A percentile compares a stretch with the other conserved stretches of the same genome.
Evolutionary conservation across 2,888 invertebrate genomes (phyloP).

Genomic region (Paralinhomoeus sp.): DNA sequence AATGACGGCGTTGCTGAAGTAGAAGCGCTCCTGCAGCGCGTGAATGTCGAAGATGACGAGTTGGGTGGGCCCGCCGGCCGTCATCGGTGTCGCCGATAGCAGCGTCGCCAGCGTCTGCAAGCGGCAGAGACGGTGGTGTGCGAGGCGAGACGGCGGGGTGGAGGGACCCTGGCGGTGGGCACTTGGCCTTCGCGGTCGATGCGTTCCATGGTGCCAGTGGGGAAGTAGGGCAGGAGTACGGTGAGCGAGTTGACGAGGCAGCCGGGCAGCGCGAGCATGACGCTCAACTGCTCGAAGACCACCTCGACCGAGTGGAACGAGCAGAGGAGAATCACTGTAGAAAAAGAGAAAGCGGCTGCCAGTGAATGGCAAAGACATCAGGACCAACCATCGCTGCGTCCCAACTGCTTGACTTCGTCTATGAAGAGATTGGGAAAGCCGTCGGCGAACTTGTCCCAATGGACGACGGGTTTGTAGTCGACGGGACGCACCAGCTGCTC

Average conservation of each 20-base stretch:
- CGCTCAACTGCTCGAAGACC: conserved; percentile 29
- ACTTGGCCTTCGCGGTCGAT: conserved; percentile 29
- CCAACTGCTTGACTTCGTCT: conserved; percentile 26
- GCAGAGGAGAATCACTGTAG: conserved; percentile 28
- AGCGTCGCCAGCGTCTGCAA: conserved; percentile 26
- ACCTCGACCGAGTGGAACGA: conserved; percentile 28
- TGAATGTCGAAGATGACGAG: conserved; percentile 29
- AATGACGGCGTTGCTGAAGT: conserved; percentile 28
- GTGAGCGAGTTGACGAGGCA: conserved; percentile 27
- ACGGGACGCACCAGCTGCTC: conserved; percentile 20
- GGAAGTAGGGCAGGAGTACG: conserved; percentile 29
- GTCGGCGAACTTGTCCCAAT: conserved; percentile 28
- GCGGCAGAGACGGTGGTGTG: too few relatives aligned
- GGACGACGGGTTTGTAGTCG: conserved; percentile 10
- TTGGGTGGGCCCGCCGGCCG: conserved; percentile 28
- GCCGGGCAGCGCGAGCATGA: conserved; percentile 29
- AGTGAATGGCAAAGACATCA: neutral
- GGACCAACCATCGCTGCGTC: conserved; percentile 27
- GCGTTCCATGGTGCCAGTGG: conserved; percentile 30
- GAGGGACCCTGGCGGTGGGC: conserved; percentile 30
- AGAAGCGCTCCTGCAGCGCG: conserved; percentile 29
- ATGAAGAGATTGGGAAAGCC: conserved; percentile 30
- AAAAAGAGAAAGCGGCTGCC: neutral
- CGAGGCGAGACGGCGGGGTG: too few relatives aligned
- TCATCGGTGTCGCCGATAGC: conserved; percentile 26